Evolutionary conservation across 2,113 vertebrate genomes (phyloP).

Genomic region (Ceyx cyanopectus): DNA sequence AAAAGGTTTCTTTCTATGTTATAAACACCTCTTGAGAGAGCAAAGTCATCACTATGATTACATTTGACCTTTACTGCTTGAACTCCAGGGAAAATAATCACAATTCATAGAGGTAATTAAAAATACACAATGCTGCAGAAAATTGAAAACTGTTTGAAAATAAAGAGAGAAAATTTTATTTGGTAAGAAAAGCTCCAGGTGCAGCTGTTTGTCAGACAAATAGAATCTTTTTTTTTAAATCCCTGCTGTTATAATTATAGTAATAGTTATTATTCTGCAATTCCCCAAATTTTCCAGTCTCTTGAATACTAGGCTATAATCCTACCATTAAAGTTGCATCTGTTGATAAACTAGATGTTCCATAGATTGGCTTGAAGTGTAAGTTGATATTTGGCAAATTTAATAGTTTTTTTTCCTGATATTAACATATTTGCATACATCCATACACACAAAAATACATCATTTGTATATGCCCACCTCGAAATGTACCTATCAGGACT

Average conservation of each 20-base stretch:
- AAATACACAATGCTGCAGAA: neutral
- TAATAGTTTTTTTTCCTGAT: neutral
- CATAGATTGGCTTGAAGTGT: neutral
- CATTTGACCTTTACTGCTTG: neutral
- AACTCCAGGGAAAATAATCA: constrained; percentile 26
- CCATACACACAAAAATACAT: neutral
- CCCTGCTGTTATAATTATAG: neutral
- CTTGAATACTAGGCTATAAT: neutral
- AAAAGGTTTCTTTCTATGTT: neutral
- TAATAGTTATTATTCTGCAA: neutral
- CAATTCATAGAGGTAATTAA: constrained; percentile 33
- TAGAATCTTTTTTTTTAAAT: neutral
- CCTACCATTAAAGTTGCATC: neutral
- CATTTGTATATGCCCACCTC: neutral
- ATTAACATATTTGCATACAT: neutral
- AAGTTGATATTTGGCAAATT: neutral
- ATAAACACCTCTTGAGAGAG: neutral
- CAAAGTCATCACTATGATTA: neutral
- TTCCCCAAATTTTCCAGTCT: neutral
- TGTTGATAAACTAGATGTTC: constrained; percentile 25
- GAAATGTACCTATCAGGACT: neutral
- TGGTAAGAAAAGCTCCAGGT: neutral
- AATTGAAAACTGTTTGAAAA: constrained; percentile 35
- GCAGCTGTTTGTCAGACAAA: constrained; percentile 7
- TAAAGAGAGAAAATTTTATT: neutral